Percentiles rank a stretch among this genome's conserved stretches.
Evolutionary conservation across 2,113 vertebrate species (phyloP).

Genomic region (Excalfactoria chinensis): DNA sequence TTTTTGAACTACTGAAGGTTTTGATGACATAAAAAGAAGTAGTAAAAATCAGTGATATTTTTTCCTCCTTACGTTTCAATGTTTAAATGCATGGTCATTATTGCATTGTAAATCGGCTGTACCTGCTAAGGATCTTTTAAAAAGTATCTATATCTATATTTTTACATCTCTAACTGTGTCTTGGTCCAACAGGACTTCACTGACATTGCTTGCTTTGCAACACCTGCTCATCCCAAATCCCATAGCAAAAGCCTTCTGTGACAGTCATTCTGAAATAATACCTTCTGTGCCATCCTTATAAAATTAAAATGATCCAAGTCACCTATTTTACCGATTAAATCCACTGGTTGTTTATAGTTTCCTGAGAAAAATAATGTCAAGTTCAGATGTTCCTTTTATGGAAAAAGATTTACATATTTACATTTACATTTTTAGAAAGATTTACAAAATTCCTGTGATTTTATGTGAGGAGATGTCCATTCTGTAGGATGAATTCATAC

Average conservation of each 20-base stretch:
- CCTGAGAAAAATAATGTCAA: neutral
- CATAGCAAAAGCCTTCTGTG: neutral
- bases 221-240: neutral
- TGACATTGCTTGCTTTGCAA: neutral
- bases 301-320: neutral
- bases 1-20: neutral
- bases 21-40: neutral
- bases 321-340: neutral
- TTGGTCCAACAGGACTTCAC: neutral
- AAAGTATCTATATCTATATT: neutral
- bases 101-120: neutral
- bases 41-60: no score
- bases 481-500: accelerated
- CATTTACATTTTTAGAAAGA: neutral
- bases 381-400: neutral
- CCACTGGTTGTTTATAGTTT: neutral
- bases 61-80: neutral
- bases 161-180: neutral
- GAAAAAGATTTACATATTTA: neutral
- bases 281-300: neutral
- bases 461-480: neutral
- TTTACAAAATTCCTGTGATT: neutral
- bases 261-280: neutral
- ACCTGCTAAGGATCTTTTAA: neutral
- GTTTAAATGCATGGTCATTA: neutral